Evolutionary conservation across 2,797 vertebrate genomes (phyloP), one percentile per base, ranked within the genome.

Genomic region (Lycodopsis pacificus): DNA sequence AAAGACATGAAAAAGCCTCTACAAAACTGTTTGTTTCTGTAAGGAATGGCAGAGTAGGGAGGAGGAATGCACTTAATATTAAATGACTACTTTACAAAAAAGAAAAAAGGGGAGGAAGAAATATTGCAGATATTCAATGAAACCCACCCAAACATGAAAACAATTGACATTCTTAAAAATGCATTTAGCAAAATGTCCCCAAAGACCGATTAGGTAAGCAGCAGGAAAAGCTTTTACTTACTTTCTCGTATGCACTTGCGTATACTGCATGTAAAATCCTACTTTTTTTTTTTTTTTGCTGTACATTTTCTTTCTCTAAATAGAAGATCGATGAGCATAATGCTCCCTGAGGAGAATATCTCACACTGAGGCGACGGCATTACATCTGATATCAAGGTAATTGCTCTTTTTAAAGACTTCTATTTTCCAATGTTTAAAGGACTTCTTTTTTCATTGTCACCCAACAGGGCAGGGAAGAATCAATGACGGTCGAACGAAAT

Each of bases 1-100:
- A 77, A 87, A 86, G 80, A 89, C 69, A 82, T 82, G 84, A 91
- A 90, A 86, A 85, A 82, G 76, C 79, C 81, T 87, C 76, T 44
- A 89, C 86, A 90, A 87, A 93, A 92, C 86, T 78, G 83, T 90
- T 92, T 92, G 76, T 90, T 92, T 94, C 86, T 77, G 73, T 64
- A 48, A 68, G 79, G 70, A 86, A 74, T 81, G 67, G 80, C 79
- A 71, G 79, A 87, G 71, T 19, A 25, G 58, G 80, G 56, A 76
- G 56, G 77, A 83, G 77, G 80, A 83, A 92, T 80, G 57, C 36
- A 22, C 53, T 88, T 89, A 80, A 88, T 89, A 81, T 86, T 82
- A 82, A 85, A 89, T 73, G 19, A 74, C 72, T 22, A 36, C 5
- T 54, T 32, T 5, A 34, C 27, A 34, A 34, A 46, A 46, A 20